Percentiles rank a stretch among this genome's conserved stretches.
Conservation (phyloP, 2,113 vertebrate genomes). For the Channa maculata region DNA sequence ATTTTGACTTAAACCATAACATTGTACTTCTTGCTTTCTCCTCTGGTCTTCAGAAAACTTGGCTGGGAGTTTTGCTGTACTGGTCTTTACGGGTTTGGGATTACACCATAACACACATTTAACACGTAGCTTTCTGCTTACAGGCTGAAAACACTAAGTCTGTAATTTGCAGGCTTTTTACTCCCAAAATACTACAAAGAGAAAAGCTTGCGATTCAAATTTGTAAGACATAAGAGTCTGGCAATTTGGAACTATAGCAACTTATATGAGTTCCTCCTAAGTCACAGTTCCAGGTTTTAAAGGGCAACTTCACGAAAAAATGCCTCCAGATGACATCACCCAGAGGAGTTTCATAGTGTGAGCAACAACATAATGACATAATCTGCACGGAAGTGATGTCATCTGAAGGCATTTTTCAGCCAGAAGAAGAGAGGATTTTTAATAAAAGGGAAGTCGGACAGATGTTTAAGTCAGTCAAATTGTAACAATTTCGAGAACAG, state of each 20-base stretch:
- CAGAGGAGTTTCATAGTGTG: too few relatives aligned
- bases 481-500: too few relatives aligned
- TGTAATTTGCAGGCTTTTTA: constrained; percentile 39
- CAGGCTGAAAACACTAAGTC: constrained; percentile 64
- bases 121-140: constrained; percentile 47
- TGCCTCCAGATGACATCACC: too few relatives aligned
- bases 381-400: too few relatives aligned
- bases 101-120: constrained; percentile 58
- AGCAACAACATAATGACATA: too few relatives aligned
- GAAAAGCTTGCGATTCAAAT: constrained; percentile 8
- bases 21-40: constrained; percentile 56
- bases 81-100: constrained; percentile 47
- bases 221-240: constrained; percentile 30
- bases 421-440: too few relatives aligned
- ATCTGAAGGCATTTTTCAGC: too few relatives aligned
- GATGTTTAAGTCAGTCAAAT: too few relatives aligned
- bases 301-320: too few relatives aligned
- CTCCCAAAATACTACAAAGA: constrained; percentile 10
- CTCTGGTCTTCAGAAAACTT: constrained; percentile 45
- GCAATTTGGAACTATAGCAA: not conserved
- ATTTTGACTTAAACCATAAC: constrained; percentile 75
- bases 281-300: too few relatives aligned
- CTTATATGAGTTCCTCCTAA: too few relatives aligned
- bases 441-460: too few relatives aligned
- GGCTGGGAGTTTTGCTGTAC: constrained; percentile 31